Percentiles rank a stretch among this genome's conserved stretches.
phyloP scores from a whole-genome alignment of 2,113 vertebrate species.

The Euleptes europaea region DNA sequence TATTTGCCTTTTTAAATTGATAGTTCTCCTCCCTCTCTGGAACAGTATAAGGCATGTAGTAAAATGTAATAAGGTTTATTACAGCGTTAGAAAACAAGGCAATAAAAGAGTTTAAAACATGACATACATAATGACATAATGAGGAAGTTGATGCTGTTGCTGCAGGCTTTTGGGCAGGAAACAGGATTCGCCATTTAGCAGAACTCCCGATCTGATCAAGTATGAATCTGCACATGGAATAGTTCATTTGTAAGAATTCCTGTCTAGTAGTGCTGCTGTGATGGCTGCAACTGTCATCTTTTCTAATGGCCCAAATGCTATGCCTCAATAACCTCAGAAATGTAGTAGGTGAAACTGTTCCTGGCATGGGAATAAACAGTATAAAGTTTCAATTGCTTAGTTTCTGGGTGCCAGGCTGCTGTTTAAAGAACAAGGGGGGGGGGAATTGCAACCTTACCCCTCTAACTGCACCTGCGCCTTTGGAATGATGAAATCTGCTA shows the following conservation, averaged over 20 bases:
- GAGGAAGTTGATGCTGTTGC: background rate
- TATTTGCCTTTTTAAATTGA: too few species aligned
- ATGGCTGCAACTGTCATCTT: background rate
- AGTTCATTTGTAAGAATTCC: background rate
- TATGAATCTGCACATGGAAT: background rate
- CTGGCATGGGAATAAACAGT: background rate
- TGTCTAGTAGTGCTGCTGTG: background rate
- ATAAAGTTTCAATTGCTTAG: background rate
- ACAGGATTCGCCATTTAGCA: background rate
- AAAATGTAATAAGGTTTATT: too few species aligned
- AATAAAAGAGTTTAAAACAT: too few species aligned
- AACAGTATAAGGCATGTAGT: too few species aligned
- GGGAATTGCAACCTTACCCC: background rate
- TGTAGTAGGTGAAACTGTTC: background rate
- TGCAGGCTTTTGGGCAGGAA: background rate
- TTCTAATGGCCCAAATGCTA: background rate
- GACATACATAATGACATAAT: too few species aligned
- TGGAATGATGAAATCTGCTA: background rate
- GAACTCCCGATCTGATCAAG: background rate
- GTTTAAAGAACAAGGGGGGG: too few species aligned
- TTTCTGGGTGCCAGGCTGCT: background rate
- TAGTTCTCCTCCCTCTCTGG: too few species aligned
- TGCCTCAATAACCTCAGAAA: background rate
- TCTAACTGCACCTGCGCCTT: background rate
- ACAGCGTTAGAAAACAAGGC: too few species aligned